Evolutionary conservation across 2,797 vertebrate genomes (phyloP).

Genomic region (Capromys pilorides): DNA sequence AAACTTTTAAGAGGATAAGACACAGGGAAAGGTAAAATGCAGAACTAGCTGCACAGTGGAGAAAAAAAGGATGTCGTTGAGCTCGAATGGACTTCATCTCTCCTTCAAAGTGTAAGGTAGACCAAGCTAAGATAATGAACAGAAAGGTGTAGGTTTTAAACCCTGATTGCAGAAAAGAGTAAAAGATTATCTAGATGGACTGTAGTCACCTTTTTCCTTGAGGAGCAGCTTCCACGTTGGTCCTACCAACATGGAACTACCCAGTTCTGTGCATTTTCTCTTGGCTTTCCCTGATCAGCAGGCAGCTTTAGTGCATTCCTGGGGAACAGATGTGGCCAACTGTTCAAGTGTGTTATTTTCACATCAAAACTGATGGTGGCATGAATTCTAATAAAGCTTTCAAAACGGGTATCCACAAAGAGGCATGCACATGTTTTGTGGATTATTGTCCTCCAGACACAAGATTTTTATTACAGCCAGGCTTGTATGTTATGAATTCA

Average conservation of each 20-base stretch:
- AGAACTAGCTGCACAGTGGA: neutral
- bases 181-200: neutral
- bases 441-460: neutral
- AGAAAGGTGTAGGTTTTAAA: neutral
- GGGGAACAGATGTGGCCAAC: neutral
- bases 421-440: conserved; percentile 24
- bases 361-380: neutral
- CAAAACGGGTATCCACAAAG: conserved; percentile 6
- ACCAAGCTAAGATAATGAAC: neutral
- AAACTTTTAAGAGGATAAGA: conserved; percentile 28
- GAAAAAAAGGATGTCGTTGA: neutral
- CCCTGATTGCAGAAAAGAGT: neutral
- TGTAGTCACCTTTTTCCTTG: neutral
- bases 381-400: conserved; percentile 43
- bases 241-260: neutral
- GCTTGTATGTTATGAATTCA: neutral
- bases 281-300: neutral
- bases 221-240: neutral
- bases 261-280: neutral
- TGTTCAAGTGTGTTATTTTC: neutral
- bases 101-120: neutral
- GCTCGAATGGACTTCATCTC: neutral
- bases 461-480: conserved; percentile 8
- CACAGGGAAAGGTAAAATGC: neutral
- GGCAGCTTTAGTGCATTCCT: neutral